A percentile compares a stretch with the other conserved stretches of the same genome.
These are phyloP conservation scores for Latrodectus geometricus DNA, from an alignment of 1,140 invertebrate species.

Conservation along the genomic window DNA sequence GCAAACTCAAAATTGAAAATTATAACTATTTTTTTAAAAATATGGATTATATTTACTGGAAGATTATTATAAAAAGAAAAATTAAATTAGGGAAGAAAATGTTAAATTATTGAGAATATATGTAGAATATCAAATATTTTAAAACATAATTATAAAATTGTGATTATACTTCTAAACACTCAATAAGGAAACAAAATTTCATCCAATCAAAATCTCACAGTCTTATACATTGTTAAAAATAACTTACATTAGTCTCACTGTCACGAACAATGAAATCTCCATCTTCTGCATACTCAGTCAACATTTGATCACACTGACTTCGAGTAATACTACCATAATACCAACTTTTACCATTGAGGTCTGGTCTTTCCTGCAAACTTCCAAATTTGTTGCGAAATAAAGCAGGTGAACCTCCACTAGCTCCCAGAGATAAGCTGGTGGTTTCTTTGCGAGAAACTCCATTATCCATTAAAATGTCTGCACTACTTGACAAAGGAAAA, in stretches of 20 bases:
- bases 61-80: too few species aligned
- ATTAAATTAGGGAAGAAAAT: too few species aligned
- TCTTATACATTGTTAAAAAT: too few species aligned
- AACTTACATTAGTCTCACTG: conserved; percentile 97
- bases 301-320: conserved; percentile 92
- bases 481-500: conserved; percentile 58
- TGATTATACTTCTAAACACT: too few species aligned
- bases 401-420: conserved; percentile 53
- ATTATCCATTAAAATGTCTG: conserved; percentile 55
- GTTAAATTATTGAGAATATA: too few species aligned
- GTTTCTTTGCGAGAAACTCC: conserved; percentile 47
- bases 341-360: conserved; percentile 87
- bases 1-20: too few species aligned
- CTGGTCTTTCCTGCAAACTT: conserved; percentile 72
- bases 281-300: conserved; percentile 93
- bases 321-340: conserved; percentile 96
- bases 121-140: too few species aligned
- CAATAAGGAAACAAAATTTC: too few species aligned
- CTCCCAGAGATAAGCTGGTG: conserved; percentile 50
- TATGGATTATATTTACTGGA: too few species aligned
- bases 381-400: conserved; percentile 56
- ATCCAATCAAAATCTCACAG: too few species aligned
- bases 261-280: conserved; percentile 98
- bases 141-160: too few species aligned
- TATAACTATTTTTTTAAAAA: too few species aligned